Evolutionary conservation across 2,113 vertebrate genomes (phyloP).

Genomic region (Scopus umbretta): DNA sequence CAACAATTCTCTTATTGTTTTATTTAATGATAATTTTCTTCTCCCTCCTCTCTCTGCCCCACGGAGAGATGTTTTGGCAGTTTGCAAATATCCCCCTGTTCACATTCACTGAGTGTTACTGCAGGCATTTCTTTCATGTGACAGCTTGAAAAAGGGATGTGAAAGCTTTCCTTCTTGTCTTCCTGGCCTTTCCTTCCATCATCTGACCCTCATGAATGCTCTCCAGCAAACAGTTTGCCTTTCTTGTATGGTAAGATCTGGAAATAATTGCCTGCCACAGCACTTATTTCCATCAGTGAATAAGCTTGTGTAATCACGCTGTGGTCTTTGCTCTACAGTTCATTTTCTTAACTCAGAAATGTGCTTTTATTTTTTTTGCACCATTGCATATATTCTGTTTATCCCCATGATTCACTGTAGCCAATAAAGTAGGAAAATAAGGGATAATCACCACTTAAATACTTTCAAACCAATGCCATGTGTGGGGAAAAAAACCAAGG

Average conservation of each 20-base stretch:
- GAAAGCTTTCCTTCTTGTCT: slow-evolving; percentile 53
- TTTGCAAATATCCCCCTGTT: slow-evolving; percentile 21
- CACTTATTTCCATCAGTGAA: slow-evolving; percentile 38
- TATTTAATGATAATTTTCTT: not conserved
- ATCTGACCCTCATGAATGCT: slow-evolving; percentile 41
- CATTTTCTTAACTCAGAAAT: slow-evolving; percentile 55
- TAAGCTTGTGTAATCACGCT: slow-evolving; percentile 14
- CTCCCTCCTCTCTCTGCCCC: not conserved
- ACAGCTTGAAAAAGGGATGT: slow-evolving; percentile 61
- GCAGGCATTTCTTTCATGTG: slow-evolving; percentile 53
- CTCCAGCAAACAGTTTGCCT: slow-evolving; percentile 49
- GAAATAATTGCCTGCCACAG: slow-evolving; percentile 53
- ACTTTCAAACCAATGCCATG: slow-evolving; percentile 37
- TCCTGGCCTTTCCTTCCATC: slow-evolving; percentile 27
- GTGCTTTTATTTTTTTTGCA: not conserved
- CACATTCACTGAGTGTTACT: slow-evolving; percentile 52
- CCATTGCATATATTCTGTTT: slow-evolving; percentile 11
- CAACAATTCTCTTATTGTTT: not conserved
- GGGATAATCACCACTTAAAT: slow-evolving; percentile 45
- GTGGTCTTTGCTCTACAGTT: slow-evolving; percentile 30
- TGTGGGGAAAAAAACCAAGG: not conserved
- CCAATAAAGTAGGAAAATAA: slow-evolving; percentile 36
- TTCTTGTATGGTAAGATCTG: slow-evolving; percentile 50
- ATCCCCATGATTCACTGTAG: not conserved
- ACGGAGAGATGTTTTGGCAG: not conserved